Conservation (phyloP, 2,797 vertebrate genomes). For the Natrix natrix region DNA sequence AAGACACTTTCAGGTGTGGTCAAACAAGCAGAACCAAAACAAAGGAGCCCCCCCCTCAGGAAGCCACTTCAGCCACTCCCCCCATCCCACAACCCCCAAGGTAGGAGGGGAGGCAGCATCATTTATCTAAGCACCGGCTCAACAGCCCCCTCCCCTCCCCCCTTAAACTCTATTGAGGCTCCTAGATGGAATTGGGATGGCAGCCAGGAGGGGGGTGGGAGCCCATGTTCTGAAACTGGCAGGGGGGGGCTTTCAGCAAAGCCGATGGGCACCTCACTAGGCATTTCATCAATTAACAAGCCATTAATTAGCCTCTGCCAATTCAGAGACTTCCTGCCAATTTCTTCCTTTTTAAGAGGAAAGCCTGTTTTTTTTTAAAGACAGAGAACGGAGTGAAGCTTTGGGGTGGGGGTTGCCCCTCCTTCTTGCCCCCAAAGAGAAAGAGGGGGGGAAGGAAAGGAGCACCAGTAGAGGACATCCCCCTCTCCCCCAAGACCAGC, state of each 20-base stretch:
- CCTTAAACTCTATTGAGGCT: background rate
- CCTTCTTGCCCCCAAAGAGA: background rate
- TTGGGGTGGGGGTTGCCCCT: background rate
- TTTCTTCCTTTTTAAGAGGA: background rate
- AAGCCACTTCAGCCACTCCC: background rate
- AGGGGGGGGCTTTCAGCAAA: background rate
- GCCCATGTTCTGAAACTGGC: background rate
- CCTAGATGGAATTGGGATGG: background rate
- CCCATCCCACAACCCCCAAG: no score
- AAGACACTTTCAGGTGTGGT: background rate
- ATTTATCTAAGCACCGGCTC: background rate
- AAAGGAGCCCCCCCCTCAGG: background rate
- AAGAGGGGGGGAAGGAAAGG: background rate
- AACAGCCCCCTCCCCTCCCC: no score
- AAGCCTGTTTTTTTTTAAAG: background rate
- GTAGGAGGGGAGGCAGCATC: no score
- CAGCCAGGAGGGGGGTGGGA: background rate
- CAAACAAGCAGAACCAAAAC: background rate
- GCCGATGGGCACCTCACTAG: background rate
- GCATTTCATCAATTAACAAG: background rate
- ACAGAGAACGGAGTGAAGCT: background rate
- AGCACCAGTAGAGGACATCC: background rate
- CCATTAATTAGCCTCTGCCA: background rate
- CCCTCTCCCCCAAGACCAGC: background rate
- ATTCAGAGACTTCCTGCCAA: background rate